Evolutionary conservation across 2,113 vertebrate species (phyloP), one percentile per base, ranked within the genome.

Genomic region (Lagopus leucura): DNA sequence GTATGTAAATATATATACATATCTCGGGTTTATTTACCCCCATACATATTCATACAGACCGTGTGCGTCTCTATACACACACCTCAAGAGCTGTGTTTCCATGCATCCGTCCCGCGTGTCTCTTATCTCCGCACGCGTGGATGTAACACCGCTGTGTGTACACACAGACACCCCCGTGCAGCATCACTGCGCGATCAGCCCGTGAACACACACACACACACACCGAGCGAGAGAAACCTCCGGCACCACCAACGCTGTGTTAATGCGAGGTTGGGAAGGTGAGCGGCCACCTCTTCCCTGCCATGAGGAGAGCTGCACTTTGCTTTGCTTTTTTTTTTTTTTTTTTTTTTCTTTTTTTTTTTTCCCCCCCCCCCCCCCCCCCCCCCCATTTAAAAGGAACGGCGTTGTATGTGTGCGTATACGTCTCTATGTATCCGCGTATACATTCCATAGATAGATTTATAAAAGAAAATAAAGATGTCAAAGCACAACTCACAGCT

Each of bases 401-500:
- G 72, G 82, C 61, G n/a, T 73, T 79, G 77, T 89, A 58, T 79
- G 89, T 58, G 93, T 94, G 95, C 91, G 88, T 90, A 74, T 86
- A 71, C 13, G 10, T 32, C 79, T 90, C 14, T 43, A 55, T 57
- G 32, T 11, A 57, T 11, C 32, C 55, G 32, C 64, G 1, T 45
- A 8, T 66, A 8, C 94, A 32, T 65, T 24, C 52, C 8, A 89
- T 2, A 86, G 2, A 32, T 32, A 54, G 24, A 88, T 82, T 63
- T 90, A 80, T 14, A 71, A 92, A 96, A 96, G 95, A 94, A 95
- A 92, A 96, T 67, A 91, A 92, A 98, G 99, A 99, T 96, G 99
- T 97, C 96, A 97, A 98, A 98, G 99, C 98, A 98, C 98, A 98
- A 98, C 99, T 99, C 99, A 96, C 99, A 99, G 99, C 99, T 99